A percentile compares a stretch with the other conserved stretches of the same genome.
Evolutionary conservation across 1,140 invertebrate genomes (phyloP).

Genomic region (Platorchestia sp.): DNA sequence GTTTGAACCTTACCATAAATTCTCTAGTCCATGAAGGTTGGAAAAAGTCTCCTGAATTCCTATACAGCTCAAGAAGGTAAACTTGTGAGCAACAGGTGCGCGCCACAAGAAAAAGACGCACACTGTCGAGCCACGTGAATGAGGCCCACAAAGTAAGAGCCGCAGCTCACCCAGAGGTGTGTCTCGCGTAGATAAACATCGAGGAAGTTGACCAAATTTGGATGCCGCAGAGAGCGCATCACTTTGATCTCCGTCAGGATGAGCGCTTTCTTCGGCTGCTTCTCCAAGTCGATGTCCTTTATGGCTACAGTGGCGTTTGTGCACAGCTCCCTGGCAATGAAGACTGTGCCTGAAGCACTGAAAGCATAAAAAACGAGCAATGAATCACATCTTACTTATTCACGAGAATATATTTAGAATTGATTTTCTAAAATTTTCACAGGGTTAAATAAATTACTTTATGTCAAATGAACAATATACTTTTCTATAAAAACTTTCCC

Average conservation of each 20-base stretch:
- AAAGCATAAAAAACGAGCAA: constrained; percentile 31
- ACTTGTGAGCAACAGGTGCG: neutral
- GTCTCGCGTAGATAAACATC: constrained; percentile 92
- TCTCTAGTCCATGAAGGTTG: neutral
- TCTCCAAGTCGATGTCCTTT: constrained; percentile 94
- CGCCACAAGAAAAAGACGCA: too few relatives aligned
- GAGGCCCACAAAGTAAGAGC: neutral
- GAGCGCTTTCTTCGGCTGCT: constrained; percentile 94
- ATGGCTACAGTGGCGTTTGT: constrained; percentile 87
- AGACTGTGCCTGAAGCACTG: constrained; percentile 89
- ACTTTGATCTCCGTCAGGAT: constrained; percentile 96
- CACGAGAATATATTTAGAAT: neutral
- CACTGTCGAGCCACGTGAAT: too few relatives aligned
- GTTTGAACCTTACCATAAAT: too few relatives aligned
- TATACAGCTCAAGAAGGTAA: neutral
- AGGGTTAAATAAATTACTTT: constrained; percentile 52
- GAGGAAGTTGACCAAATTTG: constrained; percentile 97
- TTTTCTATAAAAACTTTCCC: constrained; percentile 25
- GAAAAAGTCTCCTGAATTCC: neutral
- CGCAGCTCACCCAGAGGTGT: constrained; percentile 84
- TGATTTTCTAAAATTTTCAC: neutral
- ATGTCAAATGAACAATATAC: neutral
- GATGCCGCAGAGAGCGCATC: constrained; percentile 92
- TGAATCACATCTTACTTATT: neutral
- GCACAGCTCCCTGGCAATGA: constrained; percentile 84